Evolutionary conservation across 2,797 vertebrate species (phyloP).

Genomic region (Platalea minor): DNA sequence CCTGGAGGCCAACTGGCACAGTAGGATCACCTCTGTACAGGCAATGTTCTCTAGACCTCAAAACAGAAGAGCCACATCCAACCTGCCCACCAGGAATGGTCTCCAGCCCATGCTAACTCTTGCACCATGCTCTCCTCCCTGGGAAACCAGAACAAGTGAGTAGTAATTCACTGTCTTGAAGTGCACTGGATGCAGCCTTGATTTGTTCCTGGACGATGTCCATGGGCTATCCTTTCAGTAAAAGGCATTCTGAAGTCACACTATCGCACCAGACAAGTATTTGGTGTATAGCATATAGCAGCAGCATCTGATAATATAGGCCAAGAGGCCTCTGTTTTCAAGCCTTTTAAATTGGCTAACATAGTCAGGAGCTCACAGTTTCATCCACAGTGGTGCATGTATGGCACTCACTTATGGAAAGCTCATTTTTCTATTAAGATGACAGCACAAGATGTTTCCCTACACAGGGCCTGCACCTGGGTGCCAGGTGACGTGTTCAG

Average conservation of each 20-base stretch:
- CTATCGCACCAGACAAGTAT: neutral
- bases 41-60: neutral
- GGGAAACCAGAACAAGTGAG: neutral
- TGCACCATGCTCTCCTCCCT: neutral
- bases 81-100: neutral
- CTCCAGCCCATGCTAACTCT: neutral
- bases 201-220: neutral
- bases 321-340: neutral
- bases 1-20: neutral
- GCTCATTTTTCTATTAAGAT: neutral
- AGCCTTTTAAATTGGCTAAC: neutral
- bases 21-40: neutral
- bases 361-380: neutral
- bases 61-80: neutral
- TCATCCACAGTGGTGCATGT: neutral
- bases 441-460: neutral
- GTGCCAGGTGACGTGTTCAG: neutral
- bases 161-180: neutral
- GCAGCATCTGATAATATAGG: neutral
- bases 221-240: neutral
- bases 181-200: neutral
- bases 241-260: neutral
- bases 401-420: neutral
- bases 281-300: neutral
- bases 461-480: rapidly evolving